Conservation (phyloP, 2,797 vertebrate genomes). For the Chanos chanos region DNA sequence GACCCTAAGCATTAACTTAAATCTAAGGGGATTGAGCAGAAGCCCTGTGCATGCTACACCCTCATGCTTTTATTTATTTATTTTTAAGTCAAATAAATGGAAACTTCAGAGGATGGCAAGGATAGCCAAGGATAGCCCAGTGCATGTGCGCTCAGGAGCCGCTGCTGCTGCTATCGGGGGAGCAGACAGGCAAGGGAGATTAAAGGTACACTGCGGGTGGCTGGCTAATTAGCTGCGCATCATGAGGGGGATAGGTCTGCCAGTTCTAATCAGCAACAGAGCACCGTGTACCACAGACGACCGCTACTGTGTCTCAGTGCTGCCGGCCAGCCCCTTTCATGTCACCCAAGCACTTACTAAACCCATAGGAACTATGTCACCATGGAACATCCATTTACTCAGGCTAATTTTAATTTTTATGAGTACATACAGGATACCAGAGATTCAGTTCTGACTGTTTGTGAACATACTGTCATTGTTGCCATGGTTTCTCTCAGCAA, state of each 20-base stretch:
- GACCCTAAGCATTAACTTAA: no score
- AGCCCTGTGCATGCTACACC: neutral
- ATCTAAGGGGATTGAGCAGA: no score
- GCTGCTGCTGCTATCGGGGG: conserved; percentile 19
- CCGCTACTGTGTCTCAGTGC: conserved; percentile 26
- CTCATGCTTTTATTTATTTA: neutral
- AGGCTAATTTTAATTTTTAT: conserved; percentile 56
- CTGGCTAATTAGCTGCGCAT: conserved; percentile 60
- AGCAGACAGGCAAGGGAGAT: conserved; percentile 48
- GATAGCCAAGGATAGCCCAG: conserved; percentile 8
- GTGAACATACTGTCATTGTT: conserved; percentile 14
- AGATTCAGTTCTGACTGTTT: conserved; percentile 11
- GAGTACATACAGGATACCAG: conserved; percentile 41
- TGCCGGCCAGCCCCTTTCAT: conserved; percentile 50
- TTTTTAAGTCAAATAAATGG: neutral
- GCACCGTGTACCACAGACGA: conserved; percentile 35
- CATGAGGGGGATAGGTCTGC: conserved; percentile 52
- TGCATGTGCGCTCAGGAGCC: conserved; percentile 7
- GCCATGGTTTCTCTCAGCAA: conserved; percentile 28
- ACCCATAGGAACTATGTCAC: conserved; percentile 43
- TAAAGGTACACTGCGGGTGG: conserved; percentile 54
- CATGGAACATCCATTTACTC: conserved; percentile 46
- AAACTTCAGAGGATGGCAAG: neutral
- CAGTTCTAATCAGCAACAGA: conserved; percentile 55
- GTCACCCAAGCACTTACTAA: conserved; percentile 48